Base-by-base conservation (phyloP, 2,113 vertebrate genomes). In the Eulemur macaco region DNA sequence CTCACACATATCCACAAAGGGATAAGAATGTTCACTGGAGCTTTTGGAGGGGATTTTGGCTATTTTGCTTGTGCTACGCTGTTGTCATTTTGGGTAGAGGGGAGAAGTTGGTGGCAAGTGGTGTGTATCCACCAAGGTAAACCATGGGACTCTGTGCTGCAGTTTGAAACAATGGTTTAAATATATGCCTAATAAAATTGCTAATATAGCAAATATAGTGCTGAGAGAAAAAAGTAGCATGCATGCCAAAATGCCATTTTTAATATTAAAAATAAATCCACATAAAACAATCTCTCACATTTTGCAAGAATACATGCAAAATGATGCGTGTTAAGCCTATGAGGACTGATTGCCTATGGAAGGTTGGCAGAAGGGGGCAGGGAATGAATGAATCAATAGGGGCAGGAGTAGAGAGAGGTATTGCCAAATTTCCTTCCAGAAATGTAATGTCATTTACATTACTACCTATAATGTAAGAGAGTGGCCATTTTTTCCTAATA, bases 251-350 rank as follows among this genome's bases (percentile, higher is more conserved):
- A 84, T 52, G 37, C 52, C 14, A 87, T 17, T 88, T 92, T 69
- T 27, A 71, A 69, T 71, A 81, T 71, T 94, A 71, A 94, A 80
- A 95, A 47, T 56, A 25, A 0, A 92, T 11, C 10, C 31, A 76
- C 54, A 91, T 7, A 45, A 86, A 90, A 69, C 4, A 50, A 8
- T 60, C 69, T 47, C 31, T 94, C 14, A 71, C 3, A 29, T 85
- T 85, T 96, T 94, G 3, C 5, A 92, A n/a, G 42, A 90, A 76
- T 80, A 63, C 34, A 54, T 39, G 14, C 14, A 82, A 95, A 95
- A 87, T 74, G 13, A 54, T 47, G 20, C 1, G 7, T 5, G 47
- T 45, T 37, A 63, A 50, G 42, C 15, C 25, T 69, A 23, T 29
- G 25, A 84, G 10, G 17, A 45, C 9, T 56, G 50, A 52, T 23